phyloP scores from a whole-genome alignment of 2,113 vertebrate genomes.

The Phyllopteryx taeniolatus region DNA sequence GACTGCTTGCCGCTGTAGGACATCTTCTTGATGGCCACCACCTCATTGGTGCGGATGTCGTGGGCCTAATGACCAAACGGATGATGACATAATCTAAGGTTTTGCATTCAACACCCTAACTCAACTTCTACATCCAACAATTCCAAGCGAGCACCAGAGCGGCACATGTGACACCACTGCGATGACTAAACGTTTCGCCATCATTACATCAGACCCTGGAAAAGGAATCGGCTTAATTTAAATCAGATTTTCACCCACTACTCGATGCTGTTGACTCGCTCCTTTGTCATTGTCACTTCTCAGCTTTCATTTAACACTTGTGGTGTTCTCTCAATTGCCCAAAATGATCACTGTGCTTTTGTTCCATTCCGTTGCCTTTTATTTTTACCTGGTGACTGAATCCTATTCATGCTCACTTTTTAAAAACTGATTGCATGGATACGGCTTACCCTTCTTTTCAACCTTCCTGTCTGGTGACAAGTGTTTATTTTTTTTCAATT shows the following conservation, averaged over 20 bases:
- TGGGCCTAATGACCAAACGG: constrained; percentile 72
- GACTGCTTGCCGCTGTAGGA: constrained; percentile 91
- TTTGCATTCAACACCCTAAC: not conserved
- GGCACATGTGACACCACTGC: too few relatives aligned
- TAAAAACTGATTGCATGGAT: too few relatives aligned
- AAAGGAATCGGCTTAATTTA: too few relatives aligned
- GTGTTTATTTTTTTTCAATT: too few relatives aligned
- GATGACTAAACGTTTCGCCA: not conserved
- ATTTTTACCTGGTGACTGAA: too few relatives aligned
- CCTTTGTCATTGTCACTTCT: too few relatives aligned
- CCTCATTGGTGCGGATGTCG: constrained; percentile 89
- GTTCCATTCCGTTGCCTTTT: too few relatives aligned
- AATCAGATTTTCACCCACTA: not conserved
- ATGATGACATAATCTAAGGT: not conserved
- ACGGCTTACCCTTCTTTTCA: too few relatives aligned
- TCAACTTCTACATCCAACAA: not conserved
- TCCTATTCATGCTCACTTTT: too few relatives aligned
- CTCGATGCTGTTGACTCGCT: not conserved
- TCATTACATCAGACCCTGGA: not conserved
- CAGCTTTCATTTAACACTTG: too few relatives aligned
- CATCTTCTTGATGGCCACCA: constrained; percentile 96
- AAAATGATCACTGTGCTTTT: not conserved
- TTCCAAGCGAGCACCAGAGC: too few relatives aligned
- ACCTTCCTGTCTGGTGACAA: too few relatives aligned
- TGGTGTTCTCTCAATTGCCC: not conserved